Evolutionary conservation across 2,797 vertebrate genomes (phyloP).

Genomic region (Ceryle rudis): DNA sequence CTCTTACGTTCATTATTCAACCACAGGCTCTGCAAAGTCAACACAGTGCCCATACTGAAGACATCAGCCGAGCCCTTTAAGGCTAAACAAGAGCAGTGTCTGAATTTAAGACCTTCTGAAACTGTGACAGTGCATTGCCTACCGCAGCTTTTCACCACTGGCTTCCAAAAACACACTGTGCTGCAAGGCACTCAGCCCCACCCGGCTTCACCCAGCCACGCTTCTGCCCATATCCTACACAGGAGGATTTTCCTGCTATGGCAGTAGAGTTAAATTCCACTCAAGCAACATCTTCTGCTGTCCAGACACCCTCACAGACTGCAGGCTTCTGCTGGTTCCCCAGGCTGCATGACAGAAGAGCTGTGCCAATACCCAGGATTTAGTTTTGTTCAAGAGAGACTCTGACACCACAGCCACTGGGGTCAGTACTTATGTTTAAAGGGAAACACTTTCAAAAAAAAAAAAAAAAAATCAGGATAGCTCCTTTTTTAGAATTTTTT

Average conservation of each 20-base stretch:
- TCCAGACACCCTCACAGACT: neutral
- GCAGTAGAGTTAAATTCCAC: neutral
- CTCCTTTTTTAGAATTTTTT: neutral
- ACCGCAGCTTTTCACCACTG: fast-evolving
- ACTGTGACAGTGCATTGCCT: fast-evolving
- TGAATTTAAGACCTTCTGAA: neutral
- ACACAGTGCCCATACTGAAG: neutral
- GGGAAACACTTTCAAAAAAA: neutral
- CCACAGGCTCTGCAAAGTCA: neutral
- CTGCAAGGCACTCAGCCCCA: fast-evolving
- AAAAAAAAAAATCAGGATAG: too few species aligned
- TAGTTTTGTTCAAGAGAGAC: neutral
- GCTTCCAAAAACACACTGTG: neutral
- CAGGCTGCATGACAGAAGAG: fast-evolving
- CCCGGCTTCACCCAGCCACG: fast-evolving
- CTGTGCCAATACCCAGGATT: neutral
- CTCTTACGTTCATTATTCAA: fast-evolving
- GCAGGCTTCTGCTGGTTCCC: neutral
- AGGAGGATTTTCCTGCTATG: neutral
- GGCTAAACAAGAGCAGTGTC: neutral
- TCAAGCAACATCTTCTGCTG: neutral
- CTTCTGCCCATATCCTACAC: neutral
- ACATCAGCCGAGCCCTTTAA: neutral
- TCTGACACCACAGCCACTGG: neutral
- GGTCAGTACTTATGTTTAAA: neutral